Percentiles rank a stretch among this genome's conserved stretches.
phyloP scores from a whole-genome alignment of 92 coral and sea anemone genomes.

The Paragorgia papillata region DNA sequence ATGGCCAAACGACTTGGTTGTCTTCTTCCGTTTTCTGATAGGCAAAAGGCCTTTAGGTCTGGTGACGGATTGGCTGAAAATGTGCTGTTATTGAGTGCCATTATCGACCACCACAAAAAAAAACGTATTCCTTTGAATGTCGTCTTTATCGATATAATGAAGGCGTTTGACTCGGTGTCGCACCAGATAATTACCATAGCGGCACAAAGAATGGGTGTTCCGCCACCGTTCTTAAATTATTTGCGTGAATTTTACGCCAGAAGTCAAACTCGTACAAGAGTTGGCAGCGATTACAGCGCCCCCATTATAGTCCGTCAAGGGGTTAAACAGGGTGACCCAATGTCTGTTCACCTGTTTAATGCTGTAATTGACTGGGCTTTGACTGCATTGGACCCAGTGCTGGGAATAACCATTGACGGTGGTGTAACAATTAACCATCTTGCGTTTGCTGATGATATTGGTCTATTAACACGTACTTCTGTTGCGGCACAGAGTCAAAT shows the following conservation, averaged over 20 bases:
- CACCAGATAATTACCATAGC: slow-evolving; percentile 8
- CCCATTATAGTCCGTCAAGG: slow-evolving; percentile 14
- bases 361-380: slow-evolving; percentile 20
- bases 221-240: neutral
- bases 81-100: neutral
- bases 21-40: neutral
- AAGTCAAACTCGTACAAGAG: neutral
- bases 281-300: neutral
- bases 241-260: slow-evolving; percentile 8
- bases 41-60: slow-evolving; percentile 21
- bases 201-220: slow-evolving; percentile 1
- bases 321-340: slow-evolving; percentile 36
- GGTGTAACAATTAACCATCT: slow-evolving; percentile 1
- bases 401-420: neutral
- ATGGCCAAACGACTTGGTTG: neutral
- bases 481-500: slow-evolving; percentile 3
- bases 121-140: neutral
- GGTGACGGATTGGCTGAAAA: slow-evolving; percentile 35
- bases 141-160: slow-evolving; percentile 27
- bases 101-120: slow-evolving; percentile 3
- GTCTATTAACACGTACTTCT: neutral
- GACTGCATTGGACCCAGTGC: neutral
- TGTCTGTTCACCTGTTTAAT: slow-evolving; percentile 21
- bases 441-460: slow-evolving; percentile 37
- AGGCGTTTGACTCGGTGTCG: slow-evolving; percentile 39